These are phyloP conservation scores for Rhabdomys pumilio DNA, from an alignment of 2,797 vertebrate species.

Conservation along the genomic window DNA sequence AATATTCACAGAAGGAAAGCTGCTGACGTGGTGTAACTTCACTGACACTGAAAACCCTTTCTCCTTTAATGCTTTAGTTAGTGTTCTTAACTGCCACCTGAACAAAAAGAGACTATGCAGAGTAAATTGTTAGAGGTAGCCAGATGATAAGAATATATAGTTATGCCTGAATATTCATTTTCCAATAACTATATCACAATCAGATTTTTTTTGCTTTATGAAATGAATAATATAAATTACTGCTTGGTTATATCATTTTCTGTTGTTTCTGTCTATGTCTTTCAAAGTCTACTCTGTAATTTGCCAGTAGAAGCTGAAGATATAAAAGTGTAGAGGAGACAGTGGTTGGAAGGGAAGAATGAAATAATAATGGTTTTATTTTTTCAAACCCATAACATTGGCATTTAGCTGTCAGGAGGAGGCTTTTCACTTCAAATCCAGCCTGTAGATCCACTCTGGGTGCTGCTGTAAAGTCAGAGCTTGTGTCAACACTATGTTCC, in stretches of 20 bases:
- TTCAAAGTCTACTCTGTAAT: constrained; percentile 76
- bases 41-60: constrained; percentile 84
- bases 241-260: constrained; percentile 82
- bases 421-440: constrained; percentile 87
- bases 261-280: constrained; percentile 50
- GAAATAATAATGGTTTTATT: constrained; percentile 86
- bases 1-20: constrained; percentile 82
- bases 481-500: constrained; percentile 84
- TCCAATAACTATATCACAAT: constrained; percentile 39
- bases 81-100: constrained; percentile 79
- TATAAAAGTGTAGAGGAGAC: constrained; percentile 4
- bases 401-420: constrained; percentile 88
- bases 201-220: constrained; percentile 81
- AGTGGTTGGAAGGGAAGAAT: constrained; percentile 65
- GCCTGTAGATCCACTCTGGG: constrained; percentile 82
- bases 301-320: constrained; percentile 60
- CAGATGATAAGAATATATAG: not conserved
- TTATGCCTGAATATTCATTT: constrained; percentile 77
- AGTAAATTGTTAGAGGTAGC: constrained; percentile 58
- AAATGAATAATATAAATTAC: constrained; percentile 77
- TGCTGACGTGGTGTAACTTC: constrained; percentile 86
- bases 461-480: constrained; percentile 86
- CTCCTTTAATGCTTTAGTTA: constrained; percentile 72
- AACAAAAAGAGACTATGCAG: constrained; percentile 67
- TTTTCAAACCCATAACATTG: constrained; percentile 81